Base-by-base conservation (phyloP, 2,113 vertebrate species). In the Urocynchramus pylzowi region DNA sequence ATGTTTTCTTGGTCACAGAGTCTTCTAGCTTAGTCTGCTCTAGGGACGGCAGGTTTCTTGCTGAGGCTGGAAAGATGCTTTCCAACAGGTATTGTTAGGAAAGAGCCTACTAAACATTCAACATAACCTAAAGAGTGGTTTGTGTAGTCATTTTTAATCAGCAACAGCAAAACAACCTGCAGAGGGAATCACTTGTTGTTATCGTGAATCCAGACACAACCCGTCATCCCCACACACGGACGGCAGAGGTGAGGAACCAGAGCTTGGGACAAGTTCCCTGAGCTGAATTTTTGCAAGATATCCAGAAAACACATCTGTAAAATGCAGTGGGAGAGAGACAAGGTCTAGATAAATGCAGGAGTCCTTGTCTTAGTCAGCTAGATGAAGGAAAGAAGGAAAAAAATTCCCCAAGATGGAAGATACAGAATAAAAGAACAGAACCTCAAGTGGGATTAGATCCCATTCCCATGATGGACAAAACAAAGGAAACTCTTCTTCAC, bases 241-340 rank as follows among this genome's bases (percentile, higher is more conserved):
- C 2, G 20, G 47, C 39, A 75, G n/a, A 61, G 27, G 37, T 26
- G 37, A 86, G 26, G 63, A 94, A 77, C 11, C 16, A 57, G 31
- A 83, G 26, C 27, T 17, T 11, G 16, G 7, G 8, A 52, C 37
- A 73, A 3, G 27, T 24, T 89, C n/a, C 31, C 7, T 0, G 0
- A 19, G 12, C 6, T 74, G n/a, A 80, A 53, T 45, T 93, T 64
- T 78, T 69, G 31, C 67, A 86, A 45, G 45, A 27, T 15, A 57
- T 6, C 18, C 15, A 8, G 59, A 65, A 91, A 60, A 90, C 2
- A 11, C 2, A 35, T 8, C 31, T 47, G 44, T 79, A 90, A 70
- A 20, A 16, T 26, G 31, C 37, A 68, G 26, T 31, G 54, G 21
- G 45, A 63, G 28, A 47, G 50, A 92, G 31, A 11, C 50, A n/a